phyloP scores from a whole-genome alignment of 2,113 vertebrate species.

The Nymphicus hollandicus region DNA sequence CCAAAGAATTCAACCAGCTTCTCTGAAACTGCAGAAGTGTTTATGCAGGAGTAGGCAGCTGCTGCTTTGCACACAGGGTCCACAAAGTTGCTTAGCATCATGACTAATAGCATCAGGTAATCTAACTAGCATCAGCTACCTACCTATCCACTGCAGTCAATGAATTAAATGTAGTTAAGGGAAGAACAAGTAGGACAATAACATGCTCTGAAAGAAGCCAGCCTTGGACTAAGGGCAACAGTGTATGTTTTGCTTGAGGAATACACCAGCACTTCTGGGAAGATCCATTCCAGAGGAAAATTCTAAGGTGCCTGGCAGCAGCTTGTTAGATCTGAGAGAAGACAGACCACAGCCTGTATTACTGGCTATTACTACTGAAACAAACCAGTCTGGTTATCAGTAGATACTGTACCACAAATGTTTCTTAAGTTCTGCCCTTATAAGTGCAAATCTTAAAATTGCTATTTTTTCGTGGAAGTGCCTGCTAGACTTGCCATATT shows the following conservation, averaged over 20 bases:
- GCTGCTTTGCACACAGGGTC: not conserved
- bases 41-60: not conserved
- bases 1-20: not conserved
- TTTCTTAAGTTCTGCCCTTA: not conserved
- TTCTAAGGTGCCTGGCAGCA: not conserved
- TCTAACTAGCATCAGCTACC: not conserved
- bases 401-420: not conserved
- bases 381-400: not conserved
- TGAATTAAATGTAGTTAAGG: not conserved
- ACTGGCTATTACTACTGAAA: not conserved
- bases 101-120: not conserved
- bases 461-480: not conserved
- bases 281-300: not conserved
- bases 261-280: not conserved
- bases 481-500: not conserved
- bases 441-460: not conserved
- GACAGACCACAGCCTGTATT: not conserved
- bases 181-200: not conserved
- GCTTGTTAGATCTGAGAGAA: not conserved
- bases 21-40: not conserved
- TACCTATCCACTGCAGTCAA: not conserved
- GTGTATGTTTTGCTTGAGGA: not conserved
- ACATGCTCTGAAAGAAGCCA: not conserved
- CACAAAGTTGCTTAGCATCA: not conserved
- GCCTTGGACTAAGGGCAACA: not conserved